Percentiles rank a stretch among this genome's conserved stretches.
Conservation (phyloP, 2,888 invertebrate genomes). For the Tipula unca region DNA sequence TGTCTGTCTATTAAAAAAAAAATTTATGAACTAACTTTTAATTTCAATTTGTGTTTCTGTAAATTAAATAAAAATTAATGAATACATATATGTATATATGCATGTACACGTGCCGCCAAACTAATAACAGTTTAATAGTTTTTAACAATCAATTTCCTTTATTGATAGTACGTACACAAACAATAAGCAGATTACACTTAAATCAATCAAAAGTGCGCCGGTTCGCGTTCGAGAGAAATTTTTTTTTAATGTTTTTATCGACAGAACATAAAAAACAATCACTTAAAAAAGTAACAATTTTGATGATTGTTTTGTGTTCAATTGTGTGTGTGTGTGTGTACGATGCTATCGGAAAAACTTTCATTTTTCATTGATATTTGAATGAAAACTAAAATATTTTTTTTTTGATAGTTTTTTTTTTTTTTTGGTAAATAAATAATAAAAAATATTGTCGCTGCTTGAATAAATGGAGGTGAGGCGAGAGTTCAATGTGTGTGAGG, state of each 20-base stretch:
- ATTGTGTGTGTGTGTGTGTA: background rate
- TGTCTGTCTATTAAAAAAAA: background rate
- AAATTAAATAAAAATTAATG: background rate
- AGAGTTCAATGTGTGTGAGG: background rate
- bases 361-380: background rate
- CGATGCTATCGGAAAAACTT: background rate
- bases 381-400: background rate
- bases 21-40: background rate
- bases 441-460: background rate
- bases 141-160: background rate
- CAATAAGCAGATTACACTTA: background rate
- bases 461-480: background rate
- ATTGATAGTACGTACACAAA: background rate
- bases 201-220: background rate
- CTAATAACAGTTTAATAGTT: background rate
- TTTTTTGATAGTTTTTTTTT: too few species aligned
- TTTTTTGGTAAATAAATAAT: background rate
- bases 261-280: background rate
- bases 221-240: background rate
- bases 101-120: background rate
- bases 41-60: background rate
- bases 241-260: background rate
- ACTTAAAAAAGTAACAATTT: constrained; percentile 8
- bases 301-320: background rate
- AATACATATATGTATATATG: background rate